Evolutionary conservation across 2,888 invertebrate genomes (phyloP).

Genomic region (Peribatodes rhomboidaria): DNA sequence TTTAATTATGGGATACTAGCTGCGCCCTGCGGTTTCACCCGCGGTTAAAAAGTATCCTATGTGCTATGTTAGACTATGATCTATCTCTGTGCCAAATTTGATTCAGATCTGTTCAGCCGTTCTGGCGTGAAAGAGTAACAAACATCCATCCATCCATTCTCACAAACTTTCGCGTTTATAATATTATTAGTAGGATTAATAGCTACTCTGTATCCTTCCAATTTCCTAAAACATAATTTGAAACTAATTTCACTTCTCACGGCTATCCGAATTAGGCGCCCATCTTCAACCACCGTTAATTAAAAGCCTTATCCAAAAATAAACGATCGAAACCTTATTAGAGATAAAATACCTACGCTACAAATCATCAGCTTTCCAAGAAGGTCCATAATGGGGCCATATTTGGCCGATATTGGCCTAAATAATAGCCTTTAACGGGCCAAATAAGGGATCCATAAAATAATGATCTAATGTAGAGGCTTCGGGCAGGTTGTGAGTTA

Average conservation of each 20-base stretch:
- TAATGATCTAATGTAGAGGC: constrained; percentile 73
- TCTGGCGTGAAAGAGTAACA: no score
- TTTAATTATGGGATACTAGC: no score
- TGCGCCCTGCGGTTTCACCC: no score
- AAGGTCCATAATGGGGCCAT: constrained; percentile 51
- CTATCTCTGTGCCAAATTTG: no score
- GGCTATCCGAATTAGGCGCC: constrained; percentile 27
- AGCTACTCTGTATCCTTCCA: neutral
- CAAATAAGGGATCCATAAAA: constrained; percentile 81
- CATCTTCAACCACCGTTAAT: constrained; percentile 38
- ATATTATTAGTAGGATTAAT: no score
- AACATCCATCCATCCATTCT: no score
- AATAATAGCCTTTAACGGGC: constrained; percentile 72
- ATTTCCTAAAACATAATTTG: neutral
- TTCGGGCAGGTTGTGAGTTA: constrained; percentile 44
- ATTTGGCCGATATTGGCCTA: constrained; percentile 66
- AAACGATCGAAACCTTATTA: constrained; percentile 33
- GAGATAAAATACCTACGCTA: constrained; percentile 42
- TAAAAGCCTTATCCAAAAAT: constrained; percentile 38
- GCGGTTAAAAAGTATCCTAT: no score
- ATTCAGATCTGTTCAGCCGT: no score
- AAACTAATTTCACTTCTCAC: constrained; percentile 18
- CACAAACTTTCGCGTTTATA: no score
- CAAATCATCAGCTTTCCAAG: constrained; percentile 58
- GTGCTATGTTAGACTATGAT: no score